Evolutionary conservation across 2,797 vertebrate genomes (phyloP), one percentile per base, ranked within the genome.

Genomic region (Bovichtus variegatus): DNA sequence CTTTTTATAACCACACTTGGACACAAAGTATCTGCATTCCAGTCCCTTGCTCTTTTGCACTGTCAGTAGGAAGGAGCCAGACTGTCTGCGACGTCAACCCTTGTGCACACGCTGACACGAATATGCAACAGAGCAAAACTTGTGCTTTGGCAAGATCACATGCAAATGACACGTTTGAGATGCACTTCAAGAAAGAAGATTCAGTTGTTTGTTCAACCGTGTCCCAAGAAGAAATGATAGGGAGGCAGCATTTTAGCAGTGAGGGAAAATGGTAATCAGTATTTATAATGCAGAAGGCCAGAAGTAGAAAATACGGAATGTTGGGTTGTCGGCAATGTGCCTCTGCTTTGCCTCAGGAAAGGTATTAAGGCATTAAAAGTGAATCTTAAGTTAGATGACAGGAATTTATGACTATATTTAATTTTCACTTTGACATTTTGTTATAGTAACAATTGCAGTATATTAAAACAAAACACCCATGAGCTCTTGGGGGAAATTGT

Each of bases 51-150:
- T 85, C 83, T 79, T 83, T 66, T 81, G 85, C 76, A 57, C 66
- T n/a, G 71, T 88, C 83, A 84, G 81, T 77, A 82, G 91, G 91
- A 93, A 91, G 91, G 93, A 92, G 90, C 76, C 91, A 82, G 77
- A 57, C 81, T 80, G 90, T 91, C 90, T 92, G 82, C 68, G 10
- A 41, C 29, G 15, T 51, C 79, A 43, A 29, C 80, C 72, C 68
- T 36, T 40, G 53, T 11, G 64, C 84, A 75, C 70, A 60, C 23
- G 23, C 71, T 79, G 76, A 55, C 80, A 71, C 60, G 21, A 58
- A 72, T 64, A 58, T 18, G 49, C 71, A 55, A 13, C 19, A 19
- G 47, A 46, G 23, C 57, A 53, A 66, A 80, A 50, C 5, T n/a
- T 36, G 44, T 44, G n/a, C 49, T 77, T 46, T 49, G 70, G 44